These are phyloP conservation scores for Orchesella flavescens DNA, from an alignment of 2,888 invertebrate genomes.

Conservation along the genomic window DNA sequence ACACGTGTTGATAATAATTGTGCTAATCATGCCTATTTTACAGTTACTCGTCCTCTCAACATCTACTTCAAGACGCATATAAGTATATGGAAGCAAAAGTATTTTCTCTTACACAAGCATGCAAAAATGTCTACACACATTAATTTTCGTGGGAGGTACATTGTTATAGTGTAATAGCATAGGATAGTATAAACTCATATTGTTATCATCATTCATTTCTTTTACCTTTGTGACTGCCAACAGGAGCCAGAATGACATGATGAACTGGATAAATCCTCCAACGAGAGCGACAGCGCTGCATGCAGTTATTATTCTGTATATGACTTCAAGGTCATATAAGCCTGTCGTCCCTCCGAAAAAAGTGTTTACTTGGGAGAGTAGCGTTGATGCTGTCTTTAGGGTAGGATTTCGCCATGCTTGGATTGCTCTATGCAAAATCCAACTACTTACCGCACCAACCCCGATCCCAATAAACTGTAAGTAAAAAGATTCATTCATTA, in stretches of 20 bases:
- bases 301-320: slow-evolving; percentile 70
- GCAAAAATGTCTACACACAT: no score
- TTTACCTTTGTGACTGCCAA: slow-evolving; percentile 67
- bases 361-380: slow-evolving; percentile 67
- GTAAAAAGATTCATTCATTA: background rate
- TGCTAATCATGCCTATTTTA: slow-evolving; percentile 39
- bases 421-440: slow-evolving; percentile 70
- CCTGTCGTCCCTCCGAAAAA: slow-evolving; percentile 71
- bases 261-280: slow-evolving; percentile 71
- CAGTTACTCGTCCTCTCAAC: background rate
- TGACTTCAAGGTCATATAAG: slow-evolving; percentile 70
- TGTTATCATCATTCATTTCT: no score
- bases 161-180: no score
- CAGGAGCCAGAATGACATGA: slow-evolving; percentile 71
- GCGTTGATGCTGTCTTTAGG: slow-evolving; percentile 68
- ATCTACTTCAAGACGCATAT: no score
- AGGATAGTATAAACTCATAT: no score
- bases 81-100: no score
- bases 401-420: slow-evolving; percentile 71
- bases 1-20: slow-evolving; percentile 60
- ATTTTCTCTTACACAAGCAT: no score
- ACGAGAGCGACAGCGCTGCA: slow-evolving; percentile 70
- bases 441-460: slow-evolving; percentile 69
- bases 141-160: no score
- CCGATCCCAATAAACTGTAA: slow-evolving; percentile 70